Percentiles rank a stretch among this genome's conserved stretches.
These are phyloP conservation scores for Hypselothyrea guttata DNA, from an alignment of 2,888 invertebrate species.

Conservation along the genomic window DNA sequence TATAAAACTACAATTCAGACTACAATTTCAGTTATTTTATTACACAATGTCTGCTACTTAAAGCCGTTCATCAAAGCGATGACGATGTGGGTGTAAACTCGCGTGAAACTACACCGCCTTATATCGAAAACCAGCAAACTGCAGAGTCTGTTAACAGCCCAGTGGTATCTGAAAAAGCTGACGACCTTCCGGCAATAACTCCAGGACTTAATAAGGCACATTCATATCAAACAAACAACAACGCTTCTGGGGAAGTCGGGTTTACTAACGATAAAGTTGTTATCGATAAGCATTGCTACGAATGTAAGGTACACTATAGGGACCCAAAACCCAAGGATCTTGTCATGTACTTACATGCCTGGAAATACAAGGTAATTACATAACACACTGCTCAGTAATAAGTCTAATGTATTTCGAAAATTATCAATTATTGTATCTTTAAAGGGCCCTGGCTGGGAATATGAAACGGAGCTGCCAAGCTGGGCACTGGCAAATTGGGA, in stretches of 20 bases:
- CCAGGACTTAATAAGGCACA: conserved; percentile 14
- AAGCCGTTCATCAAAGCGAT: conserved; percentile 83
- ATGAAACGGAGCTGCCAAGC: conserved; percentile 94
- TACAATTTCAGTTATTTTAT: no score
- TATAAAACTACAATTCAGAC: no score
- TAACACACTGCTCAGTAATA: no score
- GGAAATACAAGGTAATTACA: conserved; percentile 90
- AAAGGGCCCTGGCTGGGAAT: conserved; percentile 97
- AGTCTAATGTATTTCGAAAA: background rate
- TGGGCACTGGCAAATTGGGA: conserved; percentile 87
- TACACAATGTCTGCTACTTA: background rate
- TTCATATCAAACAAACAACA: background rate
- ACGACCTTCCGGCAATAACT: conserved; percentile 21
- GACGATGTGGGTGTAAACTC: conserved; percentile 87
- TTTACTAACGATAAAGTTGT: conserved; percentile 86
- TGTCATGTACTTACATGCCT: conserved; percentile 97
- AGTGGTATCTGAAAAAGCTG: conserved; percentile 28
- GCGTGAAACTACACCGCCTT: conserved; percentile 87
- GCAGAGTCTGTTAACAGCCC: conserved; percentile 17
- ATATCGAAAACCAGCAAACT: conserved; percentile 85
- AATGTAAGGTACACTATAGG: conserved; percentile 94
- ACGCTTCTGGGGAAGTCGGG: conserved; percentile 17
- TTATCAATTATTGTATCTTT: conserved; percentile 54
- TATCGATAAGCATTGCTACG: conserved; percentile 93
- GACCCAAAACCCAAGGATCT: conserved; percentile 96